Evolutionary conservation across 2,113 vertebrate genomes (phyloP).

Genomic region (Chlamydotis undulata): DNA sequence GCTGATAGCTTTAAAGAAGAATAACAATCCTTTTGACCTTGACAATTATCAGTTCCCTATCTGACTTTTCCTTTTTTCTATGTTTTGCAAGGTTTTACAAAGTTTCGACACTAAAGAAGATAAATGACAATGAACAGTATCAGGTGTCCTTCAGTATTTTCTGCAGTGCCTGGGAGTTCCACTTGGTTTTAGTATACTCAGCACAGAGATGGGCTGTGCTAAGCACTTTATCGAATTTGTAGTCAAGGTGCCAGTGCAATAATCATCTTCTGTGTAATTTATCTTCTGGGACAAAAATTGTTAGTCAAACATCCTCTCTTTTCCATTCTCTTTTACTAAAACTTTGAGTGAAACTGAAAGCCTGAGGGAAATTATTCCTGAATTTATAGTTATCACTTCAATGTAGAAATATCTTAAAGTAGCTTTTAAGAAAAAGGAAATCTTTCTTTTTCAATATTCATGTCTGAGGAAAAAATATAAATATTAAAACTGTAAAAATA

Average conservation of each 20-base stretch:
- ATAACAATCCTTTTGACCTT: not conserved
- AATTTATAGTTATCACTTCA: not conserved
- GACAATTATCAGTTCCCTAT: constrained; percentile 9
- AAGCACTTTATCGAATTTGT: constrained; percentile 50
- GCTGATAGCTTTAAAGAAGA: constrained; percentile 10
- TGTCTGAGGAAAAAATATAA: not conserved
- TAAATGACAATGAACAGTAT: constrained; percentile 21
- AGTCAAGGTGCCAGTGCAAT: constrained; percentile 17
- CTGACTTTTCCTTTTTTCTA: not conserved
- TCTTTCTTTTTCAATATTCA: not conserved
- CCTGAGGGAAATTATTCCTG: constrained; percentile 3
- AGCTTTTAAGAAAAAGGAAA: not conserved
- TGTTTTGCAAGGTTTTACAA: constrained; percentile 39
- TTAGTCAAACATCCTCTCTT: not conserved
- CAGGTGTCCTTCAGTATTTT: constrained; percentile 37
- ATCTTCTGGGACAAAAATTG: not conserved
- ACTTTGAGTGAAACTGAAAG: constrained; percentile 22
- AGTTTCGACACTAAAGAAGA: constrained; percentile 56
- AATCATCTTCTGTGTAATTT: constrained; percentile 22
- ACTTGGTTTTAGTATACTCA: constrained; percentile 28
- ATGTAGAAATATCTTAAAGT: not conserved
- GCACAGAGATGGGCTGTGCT: not conserved
- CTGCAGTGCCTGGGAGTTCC: not conserved
- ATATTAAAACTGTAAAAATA: constrained; percentile 10
- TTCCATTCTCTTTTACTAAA: not conserved